Base-by-base conservation (phyloP, 2,888 invertebrate species). In the Ophioninae sp. region DNA sequence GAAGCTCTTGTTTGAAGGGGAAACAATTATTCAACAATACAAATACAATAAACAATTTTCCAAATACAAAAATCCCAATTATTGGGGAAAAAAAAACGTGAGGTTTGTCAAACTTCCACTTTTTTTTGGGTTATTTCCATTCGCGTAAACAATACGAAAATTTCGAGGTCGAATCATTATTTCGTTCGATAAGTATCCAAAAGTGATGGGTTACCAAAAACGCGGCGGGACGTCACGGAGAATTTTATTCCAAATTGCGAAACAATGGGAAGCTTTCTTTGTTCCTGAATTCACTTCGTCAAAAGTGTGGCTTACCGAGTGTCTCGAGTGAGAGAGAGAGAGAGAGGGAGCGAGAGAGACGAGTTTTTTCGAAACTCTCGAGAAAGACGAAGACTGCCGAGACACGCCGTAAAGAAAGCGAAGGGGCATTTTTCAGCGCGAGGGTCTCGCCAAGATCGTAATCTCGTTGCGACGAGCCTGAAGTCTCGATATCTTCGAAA, bases 401-500 rank as follows among this genome's bases (percentile, higher is more conserved):
- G 21, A 10, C 6, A 68, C 3, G 50, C 21, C 7, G 0, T 23
- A 23, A 5, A 68, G 50, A 50, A 50, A 68, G 10, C 30, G 30
- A 30, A 23, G 68, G 21, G 76, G 67, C 59, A 77, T 23, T 77
- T 77, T 62, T 50, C 61, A 10, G 57, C 62, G 65, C 65, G 44
- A 69, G 41, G 61, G 30, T 69, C 61, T 17, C 73, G 17, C 65
- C 75, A 61, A 37, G 79, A 72, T 79, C 41, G 20, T 79, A 67
- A 73, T 72, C 79, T 62, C 37, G 7, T 72, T 41, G 79, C 21
- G 64, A 30, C 79, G 72, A 61, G 72, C 73, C 67, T 73, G 77
- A 41, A 68, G 61, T 69, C 69, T 59, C 74, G 79, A 81, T 84
- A 79, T 68, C 79, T 76, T 74, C 50, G 76, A 82, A 85, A 74